phyloP scores from a whole-genome alignment of 2,888 invertebrate species.

The Lissonota sp. region DNA sequence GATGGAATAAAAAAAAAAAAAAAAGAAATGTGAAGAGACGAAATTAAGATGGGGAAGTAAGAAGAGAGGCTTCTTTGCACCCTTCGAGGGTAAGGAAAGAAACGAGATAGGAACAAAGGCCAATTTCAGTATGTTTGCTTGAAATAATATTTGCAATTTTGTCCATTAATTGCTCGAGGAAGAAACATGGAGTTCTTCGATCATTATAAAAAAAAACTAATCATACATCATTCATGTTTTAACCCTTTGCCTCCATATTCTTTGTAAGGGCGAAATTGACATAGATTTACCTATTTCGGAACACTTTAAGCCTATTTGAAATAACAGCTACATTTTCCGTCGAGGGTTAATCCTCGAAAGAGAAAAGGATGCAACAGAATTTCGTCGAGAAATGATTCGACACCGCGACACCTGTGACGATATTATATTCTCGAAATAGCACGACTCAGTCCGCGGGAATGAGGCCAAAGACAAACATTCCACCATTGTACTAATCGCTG shows the following conservation, averaged over 20 bases:
- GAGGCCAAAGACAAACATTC: conserved; percentile 16
- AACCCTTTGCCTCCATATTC: too few relatives aligned
- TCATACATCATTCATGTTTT: not conserved
- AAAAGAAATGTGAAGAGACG: conserved; percentile 38
- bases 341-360: too few relatives aligned
- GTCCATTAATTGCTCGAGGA: conserved; percentile 29
- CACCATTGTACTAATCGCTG: not conserved
- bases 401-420: conserved; percentile 4
- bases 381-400: too few relatives aligned
- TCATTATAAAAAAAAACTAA: not conserved
- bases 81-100: conserved; percentile 19
- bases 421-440: not conserved
- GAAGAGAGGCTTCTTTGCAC: conserved; percentile 47
- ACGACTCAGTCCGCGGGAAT: not conserved
- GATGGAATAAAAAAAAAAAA: too few relatives aligned
- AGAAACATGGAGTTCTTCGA: not conserved
- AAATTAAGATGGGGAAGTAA: conserved; percentile 48
- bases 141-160: not conserved
- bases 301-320: too few relatives aligned
- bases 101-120: conserved; percentile 18
- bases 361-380: too few relatives aligned
- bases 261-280: too few relatives aligned
- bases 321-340: too few relatives aligned
- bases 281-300: too few relatives aligned
- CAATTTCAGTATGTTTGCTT: conserved; percentile 8